A percentile compares a stretch with the other conserved stretches of the same genome.
phyloP scores from a whole-genome alignment of 2,797 vertebrate species.

The Lacerta bilineata region DNA sequence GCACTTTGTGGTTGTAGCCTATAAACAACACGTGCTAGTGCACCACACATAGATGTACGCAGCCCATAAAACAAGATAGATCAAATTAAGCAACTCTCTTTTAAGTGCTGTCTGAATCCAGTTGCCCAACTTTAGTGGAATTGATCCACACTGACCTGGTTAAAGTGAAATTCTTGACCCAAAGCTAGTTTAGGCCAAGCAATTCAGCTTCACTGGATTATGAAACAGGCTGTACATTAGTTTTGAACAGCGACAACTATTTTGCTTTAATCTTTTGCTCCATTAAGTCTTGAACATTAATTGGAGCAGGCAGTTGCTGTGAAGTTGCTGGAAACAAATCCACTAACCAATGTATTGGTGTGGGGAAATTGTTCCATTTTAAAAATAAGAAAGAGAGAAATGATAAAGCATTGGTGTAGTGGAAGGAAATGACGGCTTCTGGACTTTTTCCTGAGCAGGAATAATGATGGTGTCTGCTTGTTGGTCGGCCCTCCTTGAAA shows the following conservation, averaged over 20 bases:
- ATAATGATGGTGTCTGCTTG: background rate
- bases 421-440: background rate
- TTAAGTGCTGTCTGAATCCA: constrained; percentile 11
- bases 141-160: background rate
- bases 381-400: background rate
- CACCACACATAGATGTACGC: background rate
- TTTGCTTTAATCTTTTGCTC: constrained; percentile 20
- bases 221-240: background rate
- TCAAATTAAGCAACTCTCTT: background rate
- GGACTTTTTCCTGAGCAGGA: background rate
- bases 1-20: background rate
- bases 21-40: background rate
- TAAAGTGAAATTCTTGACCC: constrained; percentile 1
- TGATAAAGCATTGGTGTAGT: background rate
- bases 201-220: constrained; percentile 20
- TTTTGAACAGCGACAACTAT: constrained; percentile 10
- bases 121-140: background rate
- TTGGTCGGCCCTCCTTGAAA: background rate
- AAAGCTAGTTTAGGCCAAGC: background rate
- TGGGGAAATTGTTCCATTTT: background rate
- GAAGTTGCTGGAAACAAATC: background rate
- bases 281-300: constrained; percentile 13
- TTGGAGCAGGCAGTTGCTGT: background rate
- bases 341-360: background rate
- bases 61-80: background rate